Conservation (phyloP, 2,888 invertebrate genomes). For the Andrena flavipes region DNA sequence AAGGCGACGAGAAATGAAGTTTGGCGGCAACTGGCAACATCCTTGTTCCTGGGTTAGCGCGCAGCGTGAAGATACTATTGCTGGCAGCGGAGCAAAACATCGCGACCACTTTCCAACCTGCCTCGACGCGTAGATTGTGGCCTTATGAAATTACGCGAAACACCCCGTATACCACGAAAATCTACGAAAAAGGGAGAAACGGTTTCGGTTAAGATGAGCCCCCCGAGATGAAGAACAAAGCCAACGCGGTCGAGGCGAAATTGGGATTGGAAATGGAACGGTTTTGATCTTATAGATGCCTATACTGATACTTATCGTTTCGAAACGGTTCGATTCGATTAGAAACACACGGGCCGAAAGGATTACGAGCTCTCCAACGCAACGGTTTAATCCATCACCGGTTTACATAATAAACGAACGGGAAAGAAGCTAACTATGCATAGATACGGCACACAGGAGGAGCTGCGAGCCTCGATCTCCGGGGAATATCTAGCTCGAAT, state of each 20-base stretch:
- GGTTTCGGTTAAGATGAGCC: neutral
- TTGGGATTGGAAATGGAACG: neutral
- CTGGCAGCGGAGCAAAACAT: conserved; percentile 56
- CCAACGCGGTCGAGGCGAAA: neutral
- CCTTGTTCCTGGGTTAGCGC: conserved; percentile 36
- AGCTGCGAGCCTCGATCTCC: conserved; percentile 64
- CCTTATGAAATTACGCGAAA: conserved; percentile 64
- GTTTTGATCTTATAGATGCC: neutral
- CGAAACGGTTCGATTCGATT: no score
- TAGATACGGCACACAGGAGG: neutral
- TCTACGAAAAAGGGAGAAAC: neutral
- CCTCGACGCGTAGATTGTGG: conserved; percentile 61
- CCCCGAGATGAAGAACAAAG: neutral
- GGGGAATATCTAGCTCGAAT: conserved; percentile 70
- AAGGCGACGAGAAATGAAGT: conserved; percentile 57
- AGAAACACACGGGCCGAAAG: no score
- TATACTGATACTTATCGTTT: no score
- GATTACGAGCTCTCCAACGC: no score
- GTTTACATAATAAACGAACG: conserved; percentile 68
- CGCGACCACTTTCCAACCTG: conserved; percentile 45
- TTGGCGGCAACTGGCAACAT: conserved; percentile 41
- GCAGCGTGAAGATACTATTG: conserved; percentile 30
- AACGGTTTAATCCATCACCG: conserved; percentile 61
- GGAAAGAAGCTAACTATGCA: conserved; percentile 20
- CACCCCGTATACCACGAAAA: neutral